Evolutionary conservation across 2,113 vertebrate genomes (phyloP), one percentile per base, ranked within the genome.

Genomic region (Rhinichthys klamathensis): DNA sequence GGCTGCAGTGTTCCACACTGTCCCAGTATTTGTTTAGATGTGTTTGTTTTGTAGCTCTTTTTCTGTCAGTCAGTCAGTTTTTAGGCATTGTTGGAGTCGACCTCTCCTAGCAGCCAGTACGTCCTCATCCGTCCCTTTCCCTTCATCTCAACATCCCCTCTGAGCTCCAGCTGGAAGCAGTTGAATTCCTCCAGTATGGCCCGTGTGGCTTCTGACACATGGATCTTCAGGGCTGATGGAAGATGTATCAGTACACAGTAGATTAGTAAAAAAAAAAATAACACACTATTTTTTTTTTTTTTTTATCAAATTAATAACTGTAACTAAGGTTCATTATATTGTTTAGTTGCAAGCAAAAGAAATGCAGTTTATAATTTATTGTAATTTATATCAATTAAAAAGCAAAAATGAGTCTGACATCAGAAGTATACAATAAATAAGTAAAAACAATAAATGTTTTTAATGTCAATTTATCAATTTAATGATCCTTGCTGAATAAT

Each of bases 71-170:
- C 51, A 67, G 44, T 63, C 70, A 56, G 46, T 30, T 38, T 80
- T 87, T 3, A 87, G 38, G 18, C 72, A 44, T 89, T 91, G 88
- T 90, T 88, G 32, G 75, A 82, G 7, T 74, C 85, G 8, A 89
- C 88, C 88, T 97, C 96, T 0, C 96, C 96, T 35, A 95, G 88
- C 27, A 97, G 94, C 97, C 97, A 97, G 91, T 96, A 97, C 0
- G 96, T 97, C 85, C 93, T 94, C 91, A 97, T 94, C 73, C 91
- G 92, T n/a, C 97, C 97, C 89, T 97, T 97, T 9, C 97, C 96
- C 93, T 97, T 98, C 94, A 98, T 95, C 91, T 98, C 96, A 18
- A 97, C 92, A 2, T 97, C 96, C 4, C 97, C 97, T 76, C 97
- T 87, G 61, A 96, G 93, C 90, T 97, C 94, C 89, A 97, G 91